These are phyloP conservation scores for Pollimyrus isidori DNA, from an alignment of 2,113 vertebrate species.

Conservation along the genomic window DNA sequence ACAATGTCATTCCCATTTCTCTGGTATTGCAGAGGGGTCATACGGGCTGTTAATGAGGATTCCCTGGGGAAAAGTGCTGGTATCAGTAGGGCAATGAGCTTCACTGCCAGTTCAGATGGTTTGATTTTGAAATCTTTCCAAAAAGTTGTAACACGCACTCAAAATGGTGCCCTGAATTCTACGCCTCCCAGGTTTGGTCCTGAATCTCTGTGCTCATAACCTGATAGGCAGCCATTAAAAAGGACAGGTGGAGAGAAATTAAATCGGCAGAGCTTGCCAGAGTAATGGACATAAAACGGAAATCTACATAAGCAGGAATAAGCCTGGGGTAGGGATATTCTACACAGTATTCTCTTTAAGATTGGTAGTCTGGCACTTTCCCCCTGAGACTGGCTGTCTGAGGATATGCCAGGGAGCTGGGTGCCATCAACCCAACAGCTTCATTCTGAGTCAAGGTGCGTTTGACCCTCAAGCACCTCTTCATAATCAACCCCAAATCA, in stretches of 20 bases:
- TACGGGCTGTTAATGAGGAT: neutral
- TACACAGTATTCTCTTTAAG: neutral
- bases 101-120: neutral
- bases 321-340: neutral
- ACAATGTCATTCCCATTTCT: constrained; percentile 29
- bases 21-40: constrained; percentile 7
- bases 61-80: neutral
- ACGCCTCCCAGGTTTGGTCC: neutral
- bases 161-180: neutral
- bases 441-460: constrained; percentile 29
- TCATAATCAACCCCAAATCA: neutral
- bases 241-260: neutral
- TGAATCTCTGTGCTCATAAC: neutral
- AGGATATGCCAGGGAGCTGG: neutral
- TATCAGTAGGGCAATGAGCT: neutral
- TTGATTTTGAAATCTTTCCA: neutral
- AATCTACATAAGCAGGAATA: neutral
- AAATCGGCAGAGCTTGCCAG: neutral
- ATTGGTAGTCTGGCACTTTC: neutral
- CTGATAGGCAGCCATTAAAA: neutral
- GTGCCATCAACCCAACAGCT: constrained; percentile 21
- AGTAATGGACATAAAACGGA: neutral
- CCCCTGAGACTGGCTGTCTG: neutral
- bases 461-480: constrained; percentile 3
- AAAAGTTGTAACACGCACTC: neutral